Evolutionary conservation across 1,140 invertebrate species (phyloP).

Genomic region (Cotesia typhae): DNA sequence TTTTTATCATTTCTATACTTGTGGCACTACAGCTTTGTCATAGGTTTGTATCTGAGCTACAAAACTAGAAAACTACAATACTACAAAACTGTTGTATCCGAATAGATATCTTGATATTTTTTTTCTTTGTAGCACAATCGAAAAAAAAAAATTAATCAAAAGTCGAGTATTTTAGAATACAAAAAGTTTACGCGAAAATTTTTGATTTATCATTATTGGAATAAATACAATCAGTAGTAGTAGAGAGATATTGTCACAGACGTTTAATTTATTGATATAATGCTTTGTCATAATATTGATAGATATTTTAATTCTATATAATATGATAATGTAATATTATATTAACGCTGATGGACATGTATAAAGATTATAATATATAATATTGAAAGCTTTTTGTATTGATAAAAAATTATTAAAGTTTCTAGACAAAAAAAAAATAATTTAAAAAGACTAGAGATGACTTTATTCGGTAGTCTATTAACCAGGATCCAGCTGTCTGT

Average conservation of each 20-base stretch:
- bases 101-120: neutral
- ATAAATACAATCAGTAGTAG: neutral
- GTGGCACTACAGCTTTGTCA: neutral
- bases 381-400: no score
- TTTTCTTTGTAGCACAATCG: neutral
- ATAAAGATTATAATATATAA: neutral
- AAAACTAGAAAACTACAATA: neutral
- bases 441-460: no score
- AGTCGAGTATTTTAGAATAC: no score
- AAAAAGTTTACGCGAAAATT: no score
- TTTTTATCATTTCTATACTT: no score
- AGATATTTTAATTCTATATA: neutral
- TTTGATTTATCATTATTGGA: neutral
- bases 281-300: neutral
- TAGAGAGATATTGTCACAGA: neutral
- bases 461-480: no score
- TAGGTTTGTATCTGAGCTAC: slow-evolving; percentile 1
- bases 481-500: no score
- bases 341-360: no score
- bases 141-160: neutral
- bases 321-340: no score
- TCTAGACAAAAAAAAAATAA: no score
- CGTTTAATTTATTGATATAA: no score
- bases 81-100: slow-evolving; percentile 9
- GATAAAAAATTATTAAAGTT: no score